A percentile compares a stretch with the other conserved stretches of the same genome.
Evolutionary conservation across 1,140 invertebrate species (phyloP).

Genomic region (Harlomillsia oculata): DNA sequence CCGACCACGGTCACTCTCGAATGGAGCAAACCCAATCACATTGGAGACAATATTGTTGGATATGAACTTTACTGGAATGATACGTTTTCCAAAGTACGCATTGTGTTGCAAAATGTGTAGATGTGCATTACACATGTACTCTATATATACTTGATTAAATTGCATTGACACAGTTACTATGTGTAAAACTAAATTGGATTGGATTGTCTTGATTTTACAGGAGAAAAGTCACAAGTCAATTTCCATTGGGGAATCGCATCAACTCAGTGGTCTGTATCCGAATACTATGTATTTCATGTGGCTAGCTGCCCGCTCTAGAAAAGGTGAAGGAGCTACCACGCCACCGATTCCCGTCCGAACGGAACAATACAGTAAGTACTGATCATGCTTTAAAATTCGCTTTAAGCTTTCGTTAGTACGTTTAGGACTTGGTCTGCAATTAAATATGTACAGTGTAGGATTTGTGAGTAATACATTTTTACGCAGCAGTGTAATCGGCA

Average conservation of each 20-base stretch:
- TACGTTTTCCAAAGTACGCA: slow-evolving; percentile 78
- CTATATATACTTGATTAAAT: too few species aligned
- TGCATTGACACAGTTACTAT: too few species aligned
- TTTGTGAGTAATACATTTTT: too few species aligned
- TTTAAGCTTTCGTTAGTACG: too few species aligned
- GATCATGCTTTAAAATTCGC: too few species aligned
- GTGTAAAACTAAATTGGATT: too few species aligned
- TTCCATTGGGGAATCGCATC: slow-evolving; percentile 69
- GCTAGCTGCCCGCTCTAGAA: slow-evolving; percentile 79
- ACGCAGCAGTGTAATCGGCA: too few species aligned
- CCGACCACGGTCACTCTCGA: slow-evolving; percentile 67
- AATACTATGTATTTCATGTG: slow-evolving; percentile 94
- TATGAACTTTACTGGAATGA: slow-evolving; percentile 98
- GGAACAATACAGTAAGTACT: slow-evolving; percentile 86
- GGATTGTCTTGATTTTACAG: slow-evolving; percentile 37
- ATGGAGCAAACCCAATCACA: slow-evolving; percentile 81
- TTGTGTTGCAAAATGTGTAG: too few species aligned
- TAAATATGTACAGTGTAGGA: too few species aligned
- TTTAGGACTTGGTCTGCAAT: too few species aligned
- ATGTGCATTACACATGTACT: too few species aligned
- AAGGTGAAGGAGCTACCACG: slow-evolving; percentile 87
- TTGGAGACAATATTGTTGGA: slow-evolving; percentile 81
- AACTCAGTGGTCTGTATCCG: slow-evolving; percentile 76
- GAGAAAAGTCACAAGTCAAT: slow-evolving; percentile 60
- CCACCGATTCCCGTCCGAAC: slow-evolving; percentile 88